Conservation (phyloP, 1,140 invertebrate genomes). For the Drosophila auraria region DNA sequence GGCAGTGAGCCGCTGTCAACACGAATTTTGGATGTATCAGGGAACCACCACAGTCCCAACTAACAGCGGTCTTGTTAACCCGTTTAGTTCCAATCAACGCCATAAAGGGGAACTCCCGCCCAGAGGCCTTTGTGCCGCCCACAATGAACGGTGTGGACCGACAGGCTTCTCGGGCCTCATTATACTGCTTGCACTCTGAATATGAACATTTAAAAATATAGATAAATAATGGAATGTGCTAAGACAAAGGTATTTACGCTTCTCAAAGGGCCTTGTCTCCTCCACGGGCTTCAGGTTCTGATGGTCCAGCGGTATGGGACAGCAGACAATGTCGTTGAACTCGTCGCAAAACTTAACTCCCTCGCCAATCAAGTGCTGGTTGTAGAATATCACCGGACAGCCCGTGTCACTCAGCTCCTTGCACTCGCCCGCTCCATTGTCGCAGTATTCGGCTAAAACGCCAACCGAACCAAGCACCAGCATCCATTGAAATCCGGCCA, state of each 20-base stretch:
- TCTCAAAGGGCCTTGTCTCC: constrained; percentile 44
- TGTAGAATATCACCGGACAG: constrained; percentile 65
- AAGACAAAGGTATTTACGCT: constrained; percentile 25
- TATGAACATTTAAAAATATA: too few species aligned
- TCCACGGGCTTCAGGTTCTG: constrained; percentile 28
- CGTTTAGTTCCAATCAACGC: constrained; percentile 68
- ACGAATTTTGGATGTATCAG: constrained; percentile 83
- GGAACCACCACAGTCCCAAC: constrained; percentile 84
- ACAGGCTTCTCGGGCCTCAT: constrained; percentile 45
- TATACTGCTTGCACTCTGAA: constrained; percentile 64
- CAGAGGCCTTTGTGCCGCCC: constrained; percentile 66
- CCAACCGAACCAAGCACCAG: constrained; percentile 4
- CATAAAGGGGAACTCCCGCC: constrained; percentile 85
- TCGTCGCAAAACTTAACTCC: constrained; percentile 68
- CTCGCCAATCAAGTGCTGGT: constrained; percentile 55
- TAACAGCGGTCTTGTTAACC: constrained; percentile 12
- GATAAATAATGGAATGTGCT: neutral
- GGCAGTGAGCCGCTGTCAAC: constrained; percentile 84
- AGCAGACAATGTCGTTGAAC: constrained; percentile 71
- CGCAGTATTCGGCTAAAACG: constrained; percentile 51
- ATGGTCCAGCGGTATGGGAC: constrained; percentile 54
- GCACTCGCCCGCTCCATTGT: constrained; percentile 65
- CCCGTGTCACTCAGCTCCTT: constrained; percentile 44
- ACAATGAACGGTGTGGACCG: constrained; percentile 66
- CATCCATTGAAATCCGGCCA: constrained; percentile 11